Evolutionary conservation across 2,888 invertebrate species (phyloP).

Genomic region (Nemapogon koenigi): DNA sequence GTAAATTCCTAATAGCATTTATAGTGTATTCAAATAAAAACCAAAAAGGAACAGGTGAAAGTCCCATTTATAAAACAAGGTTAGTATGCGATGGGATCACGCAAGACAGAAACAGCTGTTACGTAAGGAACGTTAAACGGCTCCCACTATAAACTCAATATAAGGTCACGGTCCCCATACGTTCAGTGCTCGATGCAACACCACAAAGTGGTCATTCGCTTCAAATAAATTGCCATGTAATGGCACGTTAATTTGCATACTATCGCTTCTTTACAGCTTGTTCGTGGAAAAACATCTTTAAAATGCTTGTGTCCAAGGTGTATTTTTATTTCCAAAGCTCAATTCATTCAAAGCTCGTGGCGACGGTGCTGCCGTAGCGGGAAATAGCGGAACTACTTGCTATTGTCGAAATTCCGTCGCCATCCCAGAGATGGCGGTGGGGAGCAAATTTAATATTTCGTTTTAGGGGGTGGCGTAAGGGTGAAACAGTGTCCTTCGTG

Average conservation of each 20-base stretch:
- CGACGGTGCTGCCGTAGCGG: slow-evolving; percentile 33
- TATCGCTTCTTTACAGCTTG: slow-evolving; percentile 25
- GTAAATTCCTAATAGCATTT: too few relatives aligned
- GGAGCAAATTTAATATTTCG: too few relatives aligned
- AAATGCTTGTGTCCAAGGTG: slow-evolving; percentile 20
- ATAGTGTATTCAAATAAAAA: slow-evolving; percentile 20
- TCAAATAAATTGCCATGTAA: slow-evolving; percentile 66
- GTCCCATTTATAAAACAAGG: slow-evolving; percentile 38
- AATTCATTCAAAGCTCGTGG: slow-evolving; percentile 53
- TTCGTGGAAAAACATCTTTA: slow-evolving; percentile 24
- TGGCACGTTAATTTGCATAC: slow-evolving; percentile 63
- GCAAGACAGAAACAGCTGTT: slow-evolving; percentile 49
- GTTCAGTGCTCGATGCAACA: slow-evolving; percentile 56
- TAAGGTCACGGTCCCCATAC: slow-evolving; percentile 64
- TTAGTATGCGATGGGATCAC: slow-evolving; percentile 40
- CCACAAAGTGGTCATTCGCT: slow-evolving; percentile 65
- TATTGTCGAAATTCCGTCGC: slow-evolving; percentile 38
- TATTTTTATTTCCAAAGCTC: slow-evolving; percentile 21
- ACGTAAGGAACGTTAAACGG: slow-evolving; percentile 55
- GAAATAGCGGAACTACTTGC: slow-evolving; percentile 37
- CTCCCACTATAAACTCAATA: slow-evolving; percentile 54
- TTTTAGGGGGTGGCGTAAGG: too few relatives aligned
- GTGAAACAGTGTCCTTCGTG: too few relatives aligned
- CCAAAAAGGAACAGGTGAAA: slow-evolving; percentile 39
- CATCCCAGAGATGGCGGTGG: slow-evolving; percentile 52